phyloP scores from a whole-genome alignment of 2,797 vertebrate species.

The Gobionotothen gibberifrons region DNA sequence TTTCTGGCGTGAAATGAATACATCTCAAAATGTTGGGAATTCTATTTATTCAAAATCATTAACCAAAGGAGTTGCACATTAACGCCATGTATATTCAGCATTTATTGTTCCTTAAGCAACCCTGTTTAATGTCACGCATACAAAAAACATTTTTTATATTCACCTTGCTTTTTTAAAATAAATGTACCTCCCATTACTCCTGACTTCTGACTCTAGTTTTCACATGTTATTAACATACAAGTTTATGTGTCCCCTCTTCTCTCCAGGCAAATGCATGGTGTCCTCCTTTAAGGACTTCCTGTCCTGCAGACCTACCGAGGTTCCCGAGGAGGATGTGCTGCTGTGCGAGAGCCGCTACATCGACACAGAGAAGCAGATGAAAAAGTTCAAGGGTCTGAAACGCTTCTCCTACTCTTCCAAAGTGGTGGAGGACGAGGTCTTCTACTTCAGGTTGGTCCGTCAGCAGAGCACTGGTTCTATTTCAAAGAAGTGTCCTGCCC shows the following conservation, averaged over 20 bases:
- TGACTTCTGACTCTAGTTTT: background rate
- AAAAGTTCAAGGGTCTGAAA: conserved; percentile 98
- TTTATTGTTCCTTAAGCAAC: too few species aligned
- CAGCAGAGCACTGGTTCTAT: background rate
- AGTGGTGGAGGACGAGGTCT: conserved; percentile 98
- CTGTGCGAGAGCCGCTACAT: conserved; percentile 98
- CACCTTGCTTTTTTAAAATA: background rate
- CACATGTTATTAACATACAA: background rate
- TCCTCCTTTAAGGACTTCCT: conserved; percentile 98
- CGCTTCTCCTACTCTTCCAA: conserved; percentile 97
- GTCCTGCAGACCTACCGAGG: conserved; percentile 92
- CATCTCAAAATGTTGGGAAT: too few species aligned
- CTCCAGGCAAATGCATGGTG: conserved; percentile 94
- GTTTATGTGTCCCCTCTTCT: conserved; percentile 15
- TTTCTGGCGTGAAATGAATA: too few species aligned
- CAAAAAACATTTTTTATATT: background rate
- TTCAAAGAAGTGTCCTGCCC: background rate
- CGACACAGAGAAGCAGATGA: conserved; percentile 96
- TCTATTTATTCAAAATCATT: too few species aligned
- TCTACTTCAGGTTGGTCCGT: conserved; percentile 94
- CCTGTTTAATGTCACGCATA: too few species aligned
- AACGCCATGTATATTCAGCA: too few species aligned
- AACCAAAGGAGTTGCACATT: too few species aligned
- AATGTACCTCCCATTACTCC: background rate
- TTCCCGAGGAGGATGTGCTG: conserved; percentile 90